Conservation (phyloP, 2,113 vertebrate genomes). For the Entelurus aequoreus region DNA sequence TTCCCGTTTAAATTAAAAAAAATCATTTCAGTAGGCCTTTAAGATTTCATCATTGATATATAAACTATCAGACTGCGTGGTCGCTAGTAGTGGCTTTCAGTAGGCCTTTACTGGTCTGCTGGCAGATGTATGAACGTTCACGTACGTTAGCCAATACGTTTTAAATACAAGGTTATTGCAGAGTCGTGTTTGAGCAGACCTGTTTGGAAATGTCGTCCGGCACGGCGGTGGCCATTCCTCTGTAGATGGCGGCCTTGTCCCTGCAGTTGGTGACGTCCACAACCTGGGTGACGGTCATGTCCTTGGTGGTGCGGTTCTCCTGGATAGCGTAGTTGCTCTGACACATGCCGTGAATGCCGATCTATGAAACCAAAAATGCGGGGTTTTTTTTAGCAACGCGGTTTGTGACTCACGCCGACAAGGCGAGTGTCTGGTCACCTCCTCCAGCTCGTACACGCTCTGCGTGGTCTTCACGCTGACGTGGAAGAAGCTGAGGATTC, state of each 20-base stretch:
- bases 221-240: conserved; percentile 59
- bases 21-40: too few species aligned
- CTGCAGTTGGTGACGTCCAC: conserved; percentile 63
- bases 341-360: conserved; percentile 69
- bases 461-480: conserved; percentile 72
- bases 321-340: conserved; percentile 61
- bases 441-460: conserved; percentile 65
- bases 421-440: conserved; percentile 42
- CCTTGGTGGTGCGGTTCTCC: conserved; percentile 37
- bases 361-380: conserved; percentile 35
- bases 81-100: too few species aligned
- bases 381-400: too few species aligned
- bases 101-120: too few species aligned
- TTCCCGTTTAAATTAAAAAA: too few species aligned
- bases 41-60: too few species aligned
- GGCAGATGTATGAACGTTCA: too few species aligned
- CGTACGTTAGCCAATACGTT: too few species aligned
- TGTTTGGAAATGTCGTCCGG: conserved; percentile 50
- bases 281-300: conserved; percentile 59
- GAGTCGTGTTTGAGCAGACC: conserved; percentile 40
- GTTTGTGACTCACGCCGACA: neutral
- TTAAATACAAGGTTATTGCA: neutral
- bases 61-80: too few species aligned
- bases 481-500: conserved; percentile 69
- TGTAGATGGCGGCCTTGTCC: conserved; percentile 56